A percentile compares a stretch with the other conserved stretches of the same genome.
These are phyloP conservation scores for Heliconius hewitsoni DNA, from an alignment of 1,140 invertebrate species.

Conservation along the genomic window DNA sequence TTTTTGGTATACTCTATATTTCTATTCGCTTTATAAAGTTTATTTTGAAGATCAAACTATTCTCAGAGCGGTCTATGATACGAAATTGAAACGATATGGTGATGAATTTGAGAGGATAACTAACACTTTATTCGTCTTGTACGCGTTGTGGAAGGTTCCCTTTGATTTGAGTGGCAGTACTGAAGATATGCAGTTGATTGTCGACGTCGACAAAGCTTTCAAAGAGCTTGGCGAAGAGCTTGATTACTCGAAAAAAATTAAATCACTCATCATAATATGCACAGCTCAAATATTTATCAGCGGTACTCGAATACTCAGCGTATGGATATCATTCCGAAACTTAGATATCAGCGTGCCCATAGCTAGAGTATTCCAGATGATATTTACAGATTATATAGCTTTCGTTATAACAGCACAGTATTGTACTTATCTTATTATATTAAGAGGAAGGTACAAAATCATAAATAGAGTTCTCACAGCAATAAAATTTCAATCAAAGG, in stretches of 20 bases:
- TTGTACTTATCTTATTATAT: slow-evolving; percentile 46
- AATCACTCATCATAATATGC: slow-evolving; percentile 34
- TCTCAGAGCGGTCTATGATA: slow-evolving; percentile 53
- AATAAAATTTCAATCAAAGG: slow-evolving; percentile 45
- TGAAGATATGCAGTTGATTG: slow-evolving; percentile 43
- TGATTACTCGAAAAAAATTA: slow-evolving; percentile 42
- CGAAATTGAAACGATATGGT: slow-evolving; percentile 59
- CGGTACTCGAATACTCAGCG: slow-evolving; percentile 42
- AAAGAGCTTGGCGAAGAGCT: slow-evolving; percentile 44
- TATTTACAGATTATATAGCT: slow-evolving; percentile 48
- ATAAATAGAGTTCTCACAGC: slow-evolving; percentile 52
- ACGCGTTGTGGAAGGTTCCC: slow-evolving; percentile 58
- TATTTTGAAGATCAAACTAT: slow-evolving; percentile 53
- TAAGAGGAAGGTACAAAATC: slow-evolving; percentile 47
- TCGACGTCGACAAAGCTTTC: slow-evolving; percentile 52
- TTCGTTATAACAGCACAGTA: slow-evolving; percentile 49
- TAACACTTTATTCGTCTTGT: slow-evolving; percentile 47
- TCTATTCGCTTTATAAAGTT: slow-evolving; percentile 48
- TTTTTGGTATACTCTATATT: slow-evolving; percentile 50
- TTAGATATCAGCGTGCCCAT: slow-evolving; percentile 40
- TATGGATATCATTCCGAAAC: slow-evolving; percentile 46
- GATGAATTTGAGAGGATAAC: slow-evolving; percentile 56
- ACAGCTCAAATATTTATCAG: slow-evolving; percentile 41
- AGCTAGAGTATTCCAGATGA: slow-evolving; percentile 52
- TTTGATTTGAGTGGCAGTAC: slow-evolving; percentile 46